A percentile compares a stretch with the other conserved stretches of the same genome.
Evolutionary conservation across 2,797 vertebrate species (phyloP).

Genomic region (Ctenosaura bakeri): DNA sequence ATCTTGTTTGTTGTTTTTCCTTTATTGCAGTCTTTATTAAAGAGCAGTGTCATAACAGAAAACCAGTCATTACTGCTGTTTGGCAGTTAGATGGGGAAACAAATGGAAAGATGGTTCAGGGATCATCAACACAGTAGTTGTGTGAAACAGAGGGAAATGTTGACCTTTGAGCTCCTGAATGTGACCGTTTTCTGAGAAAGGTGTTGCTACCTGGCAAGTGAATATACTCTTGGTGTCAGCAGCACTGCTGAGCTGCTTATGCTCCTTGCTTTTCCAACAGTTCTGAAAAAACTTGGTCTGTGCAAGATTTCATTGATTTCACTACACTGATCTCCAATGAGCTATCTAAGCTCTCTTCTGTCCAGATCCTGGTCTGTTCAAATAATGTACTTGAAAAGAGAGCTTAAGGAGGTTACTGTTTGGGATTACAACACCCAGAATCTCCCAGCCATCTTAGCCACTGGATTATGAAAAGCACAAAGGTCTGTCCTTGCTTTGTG

Average conservation of each 20-base stretch:
- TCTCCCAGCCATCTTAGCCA: neutral
- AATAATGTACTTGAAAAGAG: neutral
- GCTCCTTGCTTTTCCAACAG: neutral
- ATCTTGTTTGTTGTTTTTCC: neutral
- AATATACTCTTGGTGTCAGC: neutral
- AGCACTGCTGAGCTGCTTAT: neutral
- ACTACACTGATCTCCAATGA: neutral
- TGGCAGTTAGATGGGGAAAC: constrained; percentile 44
- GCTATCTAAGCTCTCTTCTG: neutral
- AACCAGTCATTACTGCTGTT: neutral
- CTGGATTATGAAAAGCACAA: neutral
- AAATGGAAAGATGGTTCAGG: constrained; percentile 20
- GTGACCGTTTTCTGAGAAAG: neutral
- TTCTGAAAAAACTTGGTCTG: neutral
- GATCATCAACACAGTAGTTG: neutral
- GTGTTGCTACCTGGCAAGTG: neutral
- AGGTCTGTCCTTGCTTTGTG: constrained; percentile 46
- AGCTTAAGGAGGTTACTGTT: neutral
- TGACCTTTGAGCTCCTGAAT: neutral
- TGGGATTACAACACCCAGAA: neutral
- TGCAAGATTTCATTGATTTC: neutral
- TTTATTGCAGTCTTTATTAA: constrained; percentile 1
- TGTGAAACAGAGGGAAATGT: neutral
- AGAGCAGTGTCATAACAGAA: neutral
- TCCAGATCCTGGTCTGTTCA: neutral